Evolutionary conservation across 2,113 vertebrate genomes (phyloP), one percentile per base, ranked within the genome.

Genomic region (Apaloderma vittatum): DNA sequence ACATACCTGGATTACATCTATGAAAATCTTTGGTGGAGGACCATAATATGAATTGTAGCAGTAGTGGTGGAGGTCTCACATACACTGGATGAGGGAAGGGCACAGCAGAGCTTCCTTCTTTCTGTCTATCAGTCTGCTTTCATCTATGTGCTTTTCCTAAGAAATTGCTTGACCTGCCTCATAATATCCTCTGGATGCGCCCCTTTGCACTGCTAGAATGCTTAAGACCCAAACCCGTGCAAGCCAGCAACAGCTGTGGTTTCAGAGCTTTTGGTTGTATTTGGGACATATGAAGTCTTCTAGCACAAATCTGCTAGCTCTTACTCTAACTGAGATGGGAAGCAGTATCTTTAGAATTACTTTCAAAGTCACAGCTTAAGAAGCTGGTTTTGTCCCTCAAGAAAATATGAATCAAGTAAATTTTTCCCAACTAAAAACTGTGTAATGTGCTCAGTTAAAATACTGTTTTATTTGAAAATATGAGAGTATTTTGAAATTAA

Each of bases 1-100:
- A 17, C 30, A 45, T 15, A 34, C 2, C 5, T 2, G 14, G 30
- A 43, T 32, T 23, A 27, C 14, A 36, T 8, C 27, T 55, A 4
- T 15, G 24, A 79, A 80, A 68, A 11, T 11, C 67, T 83, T 1
- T 67, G 18, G 2, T 13, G 23, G 2, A 3, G 12, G 19, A 57
- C 9, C 11, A 21, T 32, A 55, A 34, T 15, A 30, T 19, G 7
- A 63, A 67, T 71, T 58, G 9, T 36, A 19, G 19, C 16, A 73
- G 27, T 15, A n/a, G 6, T 6, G 9, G 1, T 4, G 2, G 43
- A 87, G 15, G 6, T 21, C 11, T 46, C 58, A 24, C 0, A 1
- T 11, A 5, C 19, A 14, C 9, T 27, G 23, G 11, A 34, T 70
- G 52, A 77, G 6, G 10, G 14, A 62, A 40, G 5, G 14, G 5